Evolutionary conservation across 2,113 vertebrate species (phyloP), one percentile per base, ranked within the genome.

Genomic region (Sceloporus undulatus): DNA sequence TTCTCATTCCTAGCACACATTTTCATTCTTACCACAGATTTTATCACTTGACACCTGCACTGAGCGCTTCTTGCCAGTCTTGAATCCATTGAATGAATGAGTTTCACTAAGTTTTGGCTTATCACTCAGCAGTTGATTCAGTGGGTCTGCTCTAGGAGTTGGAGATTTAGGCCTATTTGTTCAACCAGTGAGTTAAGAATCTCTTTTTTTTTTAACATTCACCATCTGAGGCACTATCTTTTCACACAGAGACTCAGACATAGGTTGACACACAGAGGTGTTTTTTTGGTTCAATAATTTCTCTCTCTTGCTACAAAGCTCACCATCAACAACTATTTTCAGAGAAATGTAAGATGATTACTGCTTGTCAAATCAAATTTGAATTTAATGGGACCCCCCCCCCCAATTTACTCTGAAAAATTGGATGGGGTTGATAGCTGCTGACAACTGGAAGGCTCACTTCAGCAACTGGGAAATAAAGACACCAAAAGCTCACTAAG

Each of bases 381-480:
- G 76, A 86, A 86, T 79, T 71, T 86, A 79, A 86, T 71, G 76
- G 77, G 56, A 27, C 34, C 34, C 27, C 65, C 38, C 38, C 19
- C 54, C 14, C 42, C 54, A 70, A 79, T 38, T 38, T 79, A 79
- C 54, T 71, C 76, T 79, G 48, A 79, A 86, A 68, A 79, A 71
- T 71, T 42, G 84, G 48, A 79, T 86, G 42, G 40, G 42, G 62
- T 80, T 87, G 77, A 87, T 87, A 52, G 29, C 14, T 79, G 65
- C 77, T 80, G 77, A 87, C 85, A 87, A 87, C 75, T 87, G 77
- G 59, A 76, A 78, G 65, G n/a, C 48, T 66, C 66, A 87, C n/a
- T 78, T 75, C 66, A 73, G 13, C 29, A 79, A 80, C 48, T 80
- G 48, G 77, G n/a, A 79, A 80, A 87, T 73, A 56, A 84, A n/a